Base-by-base conservation (phyloP, 2,888 invertebrate species). In the Microplitis deprimator region DNA sequence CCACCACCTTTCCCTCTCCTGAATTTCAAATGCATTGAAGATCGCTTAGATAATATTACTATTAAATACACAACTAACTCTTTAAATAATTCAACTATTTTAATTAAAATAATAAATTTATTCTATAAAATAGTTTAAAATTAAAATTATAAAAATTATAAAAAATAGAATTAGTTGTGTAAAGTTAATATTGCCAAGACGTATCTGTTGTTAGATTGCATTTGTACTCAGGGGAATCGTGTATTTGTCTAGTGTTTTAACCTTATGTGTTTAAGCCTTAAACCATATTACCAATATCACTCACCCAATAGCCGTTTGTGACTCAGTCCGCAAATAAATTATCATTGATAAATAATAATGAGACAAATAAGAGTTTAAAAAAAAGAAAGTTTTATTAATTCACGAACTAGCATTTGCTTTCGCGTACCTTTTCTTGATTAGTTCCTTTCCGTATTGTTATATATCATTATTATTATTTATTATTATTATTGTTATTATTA, bases 181-280 rank as follows among this genome's bases (percentile, higher is more conserved):
- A 3, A 50, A 13, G 50, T 8, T 8, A 50, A 13, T 50, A 50
- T 50, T 50, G 50, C 50, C 8, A 50, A 50, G 50, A 50, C 50
- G 50, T 13, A 50, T 8, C 50, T 29, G 29, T 29, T 29, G 50
- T 50, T 13, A 13, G 5, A 8, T 50, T 50, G 50, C 8, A 50
- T 50, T 83, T 85, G 88, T 86, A 81, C 88, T 89, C 88, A 88
- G 86, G 87, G 89, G 90, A 89, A 91, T 91, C 91, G 91, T 96
- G 96, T 96, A 95, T 95, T 94, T 95, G 95, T 95, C 95, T 95
- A 94, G 94, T 94, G 94, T 94, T 93, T 92, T 93, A 94, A 94
- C 95, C 92, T 93, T 94, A 95, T 96, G 95, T 96, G 94, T 95
- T 94, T 95, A 74, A 62, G 89, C 85, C 89, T 87, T 85, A 13